Conservation (phyloP, 2,797 vertebrate genomes). For the Octomys mimax region DNA sequence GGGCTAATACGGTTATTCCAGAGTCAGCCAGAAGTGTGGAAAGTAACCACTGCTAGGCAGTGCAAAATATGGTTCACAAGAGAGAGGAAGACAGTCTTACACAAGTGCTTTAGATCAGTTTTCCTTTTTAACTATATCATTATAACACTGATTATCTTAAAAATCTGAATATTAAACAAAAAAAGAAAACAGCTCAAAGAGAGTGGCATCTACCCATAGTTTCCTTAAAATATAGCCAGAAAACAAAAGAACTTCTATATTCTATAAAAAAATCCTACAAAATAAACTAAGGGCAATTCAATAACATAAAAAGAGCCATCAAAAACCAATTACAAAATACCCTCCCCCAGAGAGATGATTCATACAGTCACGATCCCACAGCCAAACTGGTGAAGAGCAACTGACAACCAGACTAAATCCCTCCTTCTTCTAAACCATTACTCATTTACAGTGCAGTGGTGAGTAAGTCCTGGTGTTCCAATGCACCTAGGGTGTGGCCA, state of each 20-base stretch:
- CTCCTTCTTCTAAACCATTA: neutral
- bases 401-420: constrained; percentile 1
- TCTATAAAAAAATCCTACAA: constrained; percentile 30
- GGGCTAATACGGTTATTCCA: neutral
- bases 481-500: constrained; percentile 42
- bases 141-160: neutral
- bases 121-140: neutral
- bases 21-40: neutral
- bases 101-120: neutral
- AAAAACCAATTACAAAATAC: constrained; percentile 53
- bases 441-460: constrained; percentile 56
- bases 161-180: constrained; percentile 18
- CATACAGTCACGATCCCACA: neutral
- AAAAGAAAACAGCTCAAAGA: neutral
- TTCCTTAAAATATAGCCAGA: constrained; percentile 27
- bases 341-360: neutral
- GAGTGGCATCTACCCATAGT: neutral
- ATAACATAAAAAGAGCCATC: constrained; percentile 13
- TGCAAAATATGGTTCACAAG: neutral
- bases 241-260: neutral
- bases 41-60: neutral
- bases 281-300: constrained; percentile 42
- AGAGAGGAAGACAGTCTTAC: neutral
- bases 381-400: constrained; percentile 26
- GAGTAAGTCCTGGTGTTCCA: constrained; percentile 28